These are phyloP conservation scores for Phocoena sinus DNA, from an alignment of 2,113 vertebrate genomes.

Conservation along the genomic window DNA sequence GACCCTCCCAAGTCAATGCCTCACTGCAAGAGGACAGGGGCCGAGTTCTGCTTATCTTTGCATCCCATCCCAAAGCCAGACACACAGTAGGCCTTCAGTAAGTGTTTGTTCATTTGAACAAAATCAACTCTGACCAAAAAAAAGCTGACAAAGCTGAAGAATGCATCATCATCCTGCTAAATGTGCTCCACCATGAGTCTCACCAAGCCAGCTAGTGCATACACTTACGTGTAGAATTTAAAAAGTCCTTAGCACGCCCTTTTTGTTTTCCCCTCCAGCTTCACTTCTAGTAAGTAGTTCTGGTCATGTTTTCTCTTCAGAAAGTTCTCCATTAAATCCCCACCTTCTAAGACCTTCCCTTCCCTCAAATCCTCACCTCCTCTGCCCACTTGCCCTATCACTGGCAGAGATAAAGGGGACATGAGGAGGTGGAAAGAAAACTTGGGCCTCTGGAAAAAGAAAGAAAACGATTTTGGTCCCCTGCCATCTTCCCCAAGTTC, in stretches of 20 bases:
- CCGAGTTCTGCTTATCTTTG: background rate
- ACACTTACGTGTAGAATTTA: background rate
- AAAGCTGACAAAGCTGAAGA: background rate
- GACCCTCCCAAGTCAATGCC: background rate
- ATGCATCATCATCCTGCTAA: background rate
- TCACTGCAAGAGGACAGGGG: background rate
- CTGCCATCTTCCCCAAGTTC: background rate
- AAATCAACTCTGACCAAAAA: background rate
- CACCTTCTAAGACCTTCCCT: background rate
- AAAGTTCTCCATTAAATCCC: background rate
- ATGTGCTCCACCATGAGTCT: background rate
- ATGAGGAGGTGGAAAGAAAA: background rate
- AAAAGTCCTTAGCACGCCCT: background rate
- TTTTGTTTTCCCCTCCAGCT: background rate
- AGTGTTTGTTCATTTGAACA: background rate
- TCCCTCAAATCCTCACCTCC: background rate
- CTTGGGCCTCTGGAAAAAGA: background rate
- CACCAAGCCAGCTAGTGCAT: background rate
- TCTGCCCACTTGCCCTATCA: background rate
- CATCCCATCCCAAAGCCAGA: background rate
- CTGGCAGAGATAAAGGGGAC: background rate
- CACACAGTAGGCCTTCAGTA: background rate
- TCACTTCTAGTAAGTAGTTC: background rate
- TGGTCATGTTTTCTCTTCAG: background rate
- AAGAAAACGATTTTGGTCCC: background rate